A percentile compares a stretch with the other conserved stretches of the same genome.
These are phyloP conservation scores for Drosophila funebris DNA, from an alignment of 1,140 invertebrate species.

Conservation along the genomic window DNA sequence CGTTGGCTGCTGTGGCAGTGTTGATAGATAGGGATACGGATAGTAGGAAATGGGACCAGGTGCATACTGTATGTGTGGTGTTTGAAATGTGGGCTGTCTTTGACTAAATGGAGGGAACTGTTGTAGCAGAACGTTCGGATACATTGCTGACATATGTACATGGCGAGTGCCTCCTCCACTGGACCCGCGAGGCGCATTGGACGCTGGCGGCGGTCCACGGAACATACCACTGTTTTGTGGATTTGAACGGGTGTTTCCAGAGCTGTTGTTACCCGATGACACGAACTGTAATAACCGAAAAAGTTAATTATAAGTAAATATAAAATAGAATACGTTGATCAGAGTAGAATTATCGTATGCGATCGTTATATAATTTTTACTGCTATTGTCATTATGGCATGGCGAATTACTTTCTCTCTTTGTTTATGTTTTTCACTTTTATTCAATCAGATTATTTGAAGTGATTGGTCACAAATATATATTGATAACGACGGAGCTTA, in stretches of 20 bases:
- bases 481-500: too few species aligned
- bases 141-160: slow-evolving; percentile 68
- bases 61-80: slow-evolving; percentile 67
- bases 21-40: slow-evolving; percentile 63
- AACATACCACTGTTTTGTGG: slow-evolving; percentile 61
- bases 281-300: slow-evolving; percentile 56
- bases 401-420: too few species aligned
- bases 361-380: too few species aligned
- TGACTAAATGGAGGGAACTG: slow-evolving; percentile 63
- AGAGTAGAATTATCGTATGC: too few species aligned
- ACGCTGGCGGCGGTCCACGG: slow-evolving; percentile 58
- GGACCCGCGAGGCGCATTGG: slow-evolving; percentile 55
- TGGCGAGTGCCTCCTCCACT: slow-evolving; percentile 47
- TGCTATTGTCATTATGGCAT: too few species aligned
- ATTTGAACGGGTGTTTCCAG: slow-evolving; percentile 63
- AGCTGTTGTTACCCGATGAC: slow-evolving; percentile 61
- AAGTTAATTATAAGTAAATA: neutral
- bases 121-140: slow-evolving; percentile 60
- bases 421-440: too few species aligned
- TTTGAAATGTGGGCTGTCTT: slow-evolving; percentile 61
- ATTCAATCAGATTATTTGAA: too few species aligned
- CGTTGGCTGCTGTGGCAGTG: slow-evolving; percentile 57
- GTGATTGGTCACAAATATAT: too few species aligned
- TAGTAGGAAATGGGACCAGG: slow-evolving; percentile 56
- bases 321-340: neutral